Evolutionary conservation across 2,113 vertebrate species (phyloP), one percentile per base, ranked within the genome.

Genomic region (Sciurus niger): DNA sequence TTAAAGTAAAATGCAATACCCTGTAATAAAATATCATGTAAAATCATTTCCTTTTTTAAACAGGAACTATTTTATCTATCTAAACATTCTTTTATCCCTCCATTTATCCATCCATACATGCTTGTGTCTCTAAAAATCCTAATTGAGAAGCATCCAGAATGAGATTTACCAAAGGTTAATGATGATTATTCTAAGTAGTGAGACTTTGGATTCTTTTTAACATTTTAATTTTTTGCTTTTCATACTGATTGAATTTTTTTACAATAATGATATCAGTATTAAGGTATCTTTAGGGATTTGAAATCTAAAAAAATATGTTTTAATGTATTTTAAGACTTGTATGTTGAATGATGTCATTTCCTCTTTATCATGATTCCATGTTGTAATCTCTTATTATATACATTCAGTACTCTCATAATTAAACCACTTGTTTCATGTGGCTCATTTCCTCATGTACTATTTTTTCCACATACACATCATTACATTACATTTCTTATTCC

Each of bases 371-470:
- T 8, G 43, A 24, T 37, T 86, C 37, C 63, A 3, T 40, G 34
- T 74, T 90, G 55, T 32, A 63, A 74, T 80, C 30, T 79, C 63
- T 95, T 78, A 88, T 93, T 70, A 82, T 4, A 37, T 32, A 32
- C 10, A 51, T 89, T 93, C 76, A 78, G 60, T 12, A 30, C 24
- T 76, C 24, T 92, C 92, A 80, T 55, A 84, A 92, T 88, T 92
- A 95, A 82, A 72, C n/a, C 32, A 46, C n/a, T 79, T 86, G 22
- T 89, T 95, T 89, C 78, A 55, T 65, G n/a, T 34, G 92, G 20
- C 16, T 93, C 34, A 87, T 96, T 90, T 95, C 78, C 73, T 89
- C 77, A 84, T n/a, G 85, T 73, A 32, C 43, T 63, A 63, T 32
- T 95, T 93, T 85, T 65, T 43, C 34, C 43, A 43, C 28, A 12